Conservation (phyloP, 2,888 invertebrate species). For the Halictus ligatus region DNA sequence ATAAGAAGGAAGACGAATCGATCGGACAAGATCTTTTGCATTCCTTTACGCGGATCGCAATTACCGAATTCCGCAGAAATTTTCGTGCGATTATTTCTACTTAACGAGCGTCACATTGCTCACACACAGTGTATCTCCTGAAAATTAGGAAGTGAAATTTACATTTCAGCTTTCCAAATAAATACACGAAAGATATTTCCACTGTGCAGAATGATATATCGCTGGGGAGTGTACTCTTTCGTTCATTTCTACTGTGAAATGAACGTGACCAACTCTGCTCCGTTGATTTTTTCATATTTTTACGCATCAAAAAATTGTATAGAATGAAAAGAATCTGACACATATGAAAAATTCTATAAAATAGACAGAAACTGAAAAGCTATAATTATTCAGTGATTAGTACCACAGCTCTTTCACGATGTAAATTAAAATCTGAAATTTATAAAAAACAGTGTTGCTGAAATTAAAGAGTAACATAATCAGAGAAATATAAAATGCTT, state of each 20-base stretch:
- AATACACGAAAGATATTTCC: not conserved
- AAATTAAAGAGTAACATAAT: not conserved
- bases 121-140: not conserved
- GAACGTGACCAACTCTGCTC: not conserved
- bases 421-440: too few species aligned
- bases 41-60: conserved; percentile 40
- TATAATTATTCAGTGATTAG: not conserved
- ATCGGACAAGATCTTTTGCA: conserved; percentile 52
- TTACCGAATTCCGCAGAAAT: conserved; percentile 43
- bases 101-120: not conserved
- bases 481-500: not conserved
- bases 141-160: not conserved
- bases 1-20: conserved; percentile 63
- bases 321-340: not conserved
- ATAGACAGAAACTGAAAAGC: not conserved
- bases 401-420: not conserved
- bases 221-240: not conserved
- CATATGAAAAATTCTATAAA: not conserved
- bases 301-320: not conserved
- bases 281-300: not conserved
- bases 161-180: not conserved
- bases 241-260: not conserved
- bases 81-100: not conserved
- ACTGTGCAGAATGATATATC: not conserved
- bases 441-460: not conserved